These are phyloP conservation scores for Arvicanthis niloticus DNA, from an alignment of 2,113 vertebrate genomes.

Conservation along the genomic window DNA sequence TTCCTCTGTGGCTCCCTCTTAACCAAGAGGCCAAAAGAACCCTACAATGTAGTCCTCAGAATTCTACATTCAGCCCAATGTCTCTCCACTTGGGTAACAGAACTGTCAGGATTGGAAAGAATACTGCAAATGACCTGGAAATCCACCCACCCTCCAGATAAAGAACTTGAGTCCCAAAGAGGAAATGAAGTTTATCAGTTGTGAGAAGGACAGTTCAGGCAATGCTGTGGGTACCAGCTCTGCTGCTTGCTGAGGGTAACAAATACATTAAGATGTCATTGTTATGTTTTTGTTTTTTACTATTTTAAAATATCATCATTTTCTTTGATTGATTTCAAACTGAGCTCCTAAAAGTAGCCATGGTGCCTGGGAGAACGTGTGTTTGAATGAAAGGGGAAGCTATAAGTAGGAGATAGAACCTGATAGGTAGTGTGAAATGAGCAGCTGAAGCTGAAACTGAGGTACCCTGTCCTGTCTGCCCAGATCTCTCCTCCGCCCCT, in stretches of 20 bases:
- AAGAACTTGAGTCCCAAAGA: neutral
- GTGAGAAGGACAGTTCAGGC: neutral
- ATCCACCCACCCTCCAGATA: neutral
- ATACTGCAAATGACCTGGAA: neutral
- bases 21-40: neutral
- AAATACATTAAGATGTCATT: neutral
- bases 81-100: neutral
- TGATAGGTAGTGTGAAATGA: neutral
- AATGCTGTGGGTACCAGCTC: neutral
- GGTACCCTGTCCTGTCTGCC: neutral
- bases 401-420: neutral
- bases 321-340: neutral
- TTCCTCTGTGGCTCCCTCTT: neutral
- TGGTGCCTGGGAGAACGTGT: neutral
- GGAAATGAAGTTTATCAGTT: neutral
- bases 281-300: neutral
- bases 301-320: neutral
- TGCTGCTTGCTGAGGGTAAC: neutral
- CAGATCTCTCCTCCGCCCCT: rapidly evolving
- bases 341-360: neutral
- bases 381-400: neutral
- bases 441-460: neutral
- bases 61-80: neutral
- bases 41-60: neutral
- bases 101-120: neutral